Evolutionary conservation across 2,113 vertebrate genomes (phyloP), one percentile per base, ranked within the genome.

Genomic region (Dissostichus mawsoni): DNA sequence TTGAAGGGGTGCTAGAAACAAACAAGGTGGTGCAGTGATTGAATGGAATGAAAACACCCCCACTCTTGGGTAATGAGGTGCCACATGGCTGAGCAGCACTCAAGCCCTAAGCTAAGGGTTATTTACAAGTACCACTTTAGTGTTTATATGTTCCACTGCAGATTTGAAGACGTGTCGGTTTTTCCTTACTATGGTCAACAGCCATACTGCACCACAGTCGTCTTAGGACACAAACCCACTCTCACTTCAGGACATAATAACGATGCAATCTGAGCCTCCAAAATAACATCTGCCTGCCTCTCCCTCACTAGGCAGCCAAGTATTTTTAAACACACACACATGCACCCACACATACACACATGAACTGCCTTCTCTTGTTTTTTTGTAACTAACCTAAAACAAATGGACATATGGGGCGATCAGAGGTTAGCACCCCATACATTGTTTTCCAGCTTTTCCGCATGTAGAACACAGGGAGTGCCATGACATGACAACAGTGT

Each of bases 281-380:
- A 80, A 91, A 92, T 89, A 92, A 90, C 93, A 91, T 90, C 90
- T 90, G 91, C 83, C 80, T 82, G 83, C 87, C 90, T 89, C 87
- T 88, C 89, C 87, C 80, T 92, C 82, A 77, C 45, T 20, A 76
- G 74, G 73, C 85, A 87, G 85, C 36, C 61, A 74, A 83, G 72
- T 92, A 89, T 90, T 92, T 91, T 92, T 90, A 87, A 89, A 85
- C 77, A 65, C 70, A 66, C 66, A 61, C 77, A 73, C 74, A 66
- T 48, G 23, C 13, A 69, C 12, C 36, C 61, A 67, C 47, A 66
- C 44, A 51, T 17, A 69, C 23, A 74, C 53, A 55, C 41, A 69
- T n/a, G 47, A 41, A 65, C 67, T 44, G 36, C 5, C 18, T 55
- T 58, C 8, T 52, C 45, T 61, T 16, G 51, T 50, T 11, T 41